Percentiles rank a stretch among this genome's conserved stretches.
phyloP scores from a whole-genome alignment of 2,797 vertebrate species.

The Tokudaia muenninki region DNA sequence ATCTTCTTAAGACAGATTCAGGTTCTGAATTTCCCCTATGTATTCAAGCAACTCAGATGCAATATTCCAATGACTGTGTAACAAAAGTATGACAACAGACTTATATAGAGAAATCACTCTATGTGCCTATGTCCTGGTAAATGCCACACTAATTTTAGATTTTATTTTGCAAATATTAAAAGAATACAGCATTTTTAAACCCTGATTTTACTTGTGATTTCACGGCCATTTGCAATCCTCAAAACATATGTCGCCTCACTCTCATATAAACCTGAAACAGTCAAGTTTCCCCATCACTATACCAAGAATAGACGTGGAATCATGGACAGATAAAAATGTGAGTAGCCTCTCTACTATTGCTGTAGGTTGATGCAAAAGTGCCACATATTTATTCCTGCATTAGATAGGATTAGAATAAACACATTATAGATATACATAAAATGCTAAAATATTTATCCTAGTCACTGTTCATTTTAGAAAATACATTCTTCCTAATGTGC shows the following conservation, averaged over 20 bases:
- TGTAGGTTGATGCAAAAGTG: background rate
- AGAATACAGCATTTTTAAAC: background rate
- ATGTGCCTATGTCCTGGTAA: background rate
- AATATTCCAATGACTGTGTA: background rate
- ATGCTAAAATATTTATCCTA: background rate
- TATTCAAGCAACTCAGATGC: too few species aligned
- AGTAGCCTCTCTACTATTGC: background rate
- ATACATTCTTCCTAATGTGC: background rate
- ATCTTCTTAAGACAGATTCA: background rate
- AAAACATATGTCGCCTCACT: background rate
- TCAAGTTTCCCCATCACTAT: background rate
- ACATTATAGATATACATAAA: background rate
- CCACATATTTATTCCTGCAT: background rate
- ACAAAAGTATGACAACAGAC: fast-evolving
- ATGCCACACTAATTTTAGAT: background rate
- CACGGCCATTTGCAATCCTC: background rate
- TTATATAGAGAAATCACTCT: background rate
- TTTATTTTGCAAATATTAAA: background rate
- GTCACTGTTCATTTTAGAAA: conserved; percentile 9
- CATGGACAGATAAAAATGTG: background rate
- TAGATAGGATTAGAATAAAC: background rate
- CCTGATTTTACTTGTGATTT: background rate
- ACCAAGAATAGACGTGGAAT: background rate
- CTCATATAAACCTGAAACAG: background rate
- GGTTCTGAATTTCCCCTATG: background rate